phyloP scores from a whole-genome alignment of 2,113 vertebrate species.

The Benitochromis conjunctus region DNA sequence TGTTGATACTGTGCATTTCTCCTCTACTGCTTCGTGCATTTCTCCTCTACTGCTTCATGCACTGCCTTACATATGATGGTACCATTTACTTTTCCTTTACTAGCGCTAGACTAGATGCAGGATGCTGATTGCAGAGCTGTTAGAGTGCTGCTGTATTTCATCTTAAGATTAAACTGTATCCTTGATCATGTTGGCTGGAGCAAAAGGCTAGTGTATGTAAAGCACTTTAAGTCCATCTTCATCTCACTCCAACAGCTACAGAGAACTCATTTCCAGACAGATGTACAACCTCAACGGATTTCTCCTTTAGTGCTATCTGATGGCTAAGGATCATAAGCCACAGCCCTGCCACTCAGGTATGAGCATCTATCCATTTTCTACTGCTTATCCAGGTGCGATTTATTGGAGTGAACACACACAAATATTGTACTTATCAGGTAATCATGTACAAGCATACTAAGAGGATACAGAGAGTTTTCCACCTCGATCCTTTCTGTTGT shows the following conservation, averaged over 20 bases:
- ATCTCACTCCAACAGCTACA: constrained; percentile 8
- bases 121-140: constrained; percentile 8
- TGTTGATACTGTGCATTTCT: background rate
- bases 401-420: background rate
- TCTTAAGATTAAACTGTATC: constrained; percentile 34
- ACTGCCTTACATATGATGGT: background rate
- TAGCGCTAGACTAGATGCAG: background rate
- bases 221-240: constrained; percentile 33
- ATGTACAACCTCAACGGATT: constrained; percentile 10
- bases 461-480: background rate
- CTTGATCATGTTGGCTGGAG: constrained; percentile 16
- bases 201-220: constrained; percentile 6
- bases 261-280: constrained; percentile 22
- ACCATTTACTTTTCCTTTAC: background rate
- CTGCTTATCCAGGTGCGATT: background rate
- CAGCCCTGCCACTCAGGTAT: background rate
- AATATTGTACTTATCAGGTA: background rate
- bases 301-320: constrained; percentile 5
- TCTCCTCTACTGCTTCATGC: background rate
- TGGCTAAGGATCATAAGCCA: constrained; percentile 10
- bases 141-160: constrained; percentile 12
- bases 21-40: background rate
- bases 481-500: background rate
- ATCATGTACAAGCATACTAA: background rate
- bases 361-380: background rate